Evolutionary conservation across 2,888 invertebrate genomes (phyloP), one percentile per base, ranked within the genome.

Genomic region (Apantesis nais): DNA sequence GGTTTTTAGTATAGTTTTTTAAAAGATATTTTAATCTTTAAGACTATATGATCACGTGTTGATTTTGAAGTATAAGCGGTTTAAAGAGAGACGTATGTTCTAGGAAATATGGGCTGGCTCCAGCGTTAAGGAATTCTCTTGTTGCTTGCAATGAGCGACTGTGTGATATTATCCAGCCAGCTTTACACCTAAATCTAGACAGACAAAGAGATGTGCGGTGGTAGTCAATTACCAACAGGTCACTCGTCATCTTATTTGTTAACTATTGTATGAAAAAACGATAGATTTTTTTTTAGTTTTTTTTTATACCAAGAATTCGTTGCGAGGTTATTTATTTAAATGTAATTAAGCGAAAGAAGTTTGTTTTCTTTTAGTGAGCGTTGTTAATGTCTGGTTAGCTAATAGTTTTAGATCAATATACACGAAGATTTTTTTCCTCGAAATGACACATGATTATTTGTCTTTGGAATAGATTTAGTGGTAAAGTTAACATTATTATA

Each of bases 281-380:
- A 22, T 19, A 22, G n/a, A n/a, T n/a, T n/a, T 34, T 34, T 34
- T 34, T 34, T 8, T 44, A 44, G 11, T 55, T 55, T 34, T 34
- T 8, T 14, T 55, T 52, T 11, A n/a, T 52, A 11, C 48, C 48
- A n/a, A n/a, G 9, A 22, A 52, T 52, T 52, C 48, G 22, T 11
- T 25, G 55, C 14, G 55, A 25, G 55, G 25, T 55, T 55, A 55
- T 55, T 12, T 55, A 55, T 55, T 55, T 25, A 25, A 25, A 55
- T 55, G 25, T 52, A 9, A 52, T 52, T 52, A 52, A 9, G 9
- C 48, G 22, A 48, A 48, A 48, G 22, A n/a, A 52, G 48, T 52
- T 52, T 52, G 48, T 52, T 52, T 52, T 52, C 48, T n/a, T 52
- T 52, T 52, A n/a, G 48, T 52, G 48, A 52, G n/a, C 48, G 48